Evolutionary conservation across 2,888 invertebrate species (phyloP), one percentile per base, ranked within the genome.

Genomic region (Oxystoma pomonae): DNA sequence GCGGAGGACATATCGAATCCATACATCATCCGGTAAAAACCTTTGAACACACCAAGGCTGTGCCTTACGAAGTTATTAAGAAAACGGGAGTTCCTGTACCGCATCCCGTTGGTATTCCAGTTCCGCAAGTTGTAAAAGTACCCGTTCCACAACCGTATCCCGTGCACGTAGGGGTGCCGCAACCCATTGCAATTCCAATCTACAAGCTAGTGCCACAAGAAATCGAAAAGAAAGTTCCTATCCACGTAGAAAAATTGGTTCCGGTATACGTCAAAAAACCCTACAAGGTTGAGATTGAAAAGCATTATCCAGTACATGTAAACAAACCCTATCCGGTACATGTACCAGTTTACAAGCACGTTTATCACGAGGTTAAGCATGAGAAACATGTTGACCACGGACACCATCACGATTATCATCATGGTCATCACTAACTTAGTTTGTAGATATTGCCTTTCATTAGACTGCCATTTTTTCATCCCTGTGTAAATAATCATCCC

Each of bases 101-200:
- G 0, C 89, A 90, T 72, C 88, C 89, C 0, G 86, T 89, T 19
- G 87, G 88, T 0, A 86, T 90, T 0, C 86, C 88, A 5, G 88
- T 90, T 17, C 90, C 87, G 35, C 86, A 87, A 76, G 85, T 86
- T 49, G 82, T 90, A 68, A 88, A 87, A 77, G 83, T 90, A 20
- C 87, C 89, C 62, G 89, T 90, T 57, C 90, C 90, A 1, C 88
- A 90, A 65, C 90, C 90, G 1, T 89, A 89, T 80, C 86, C 90
- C 0, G 90, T 90, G 0, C 89, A 89, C 72, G 85, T 90, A 1
- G 77, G 84, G 0, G 86, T 90, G 55, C 88, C 90, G 63, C 89
- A 90, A 72, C 89, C 89, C 69, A 87, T 90, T 59, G 87, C 87
- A 66, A 85, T 90, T 57, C 89, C 90, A 0, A 87, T 90, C 60